These are phyloP conservation scores for Sesamia inferens DNA, from an alignment of 2,888 invertebrate species.

Conservation along the genomic window DNA sequence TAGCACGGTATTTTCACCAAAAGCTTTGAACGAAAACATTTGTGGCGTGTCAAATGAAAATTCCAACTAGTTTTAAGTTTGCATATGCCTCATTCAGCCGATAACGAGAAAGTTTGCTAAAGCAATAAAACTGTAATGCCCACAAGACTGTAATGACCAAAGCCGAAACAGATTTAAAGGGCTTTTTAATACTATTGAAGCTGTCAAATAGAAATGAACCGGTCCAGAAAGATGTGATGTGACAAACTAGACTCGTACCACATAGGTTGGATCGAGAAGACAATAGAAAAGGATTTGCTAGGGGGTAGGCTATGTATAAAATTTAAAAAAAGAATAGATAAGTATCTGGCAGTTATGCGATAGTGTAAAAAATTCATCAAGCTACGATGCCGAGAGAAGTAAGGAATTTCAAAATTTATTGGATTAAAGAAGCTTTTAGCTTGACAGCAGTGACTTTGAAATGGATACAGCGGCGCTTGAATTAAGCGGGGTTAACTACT, in stretches of 20 bases:
- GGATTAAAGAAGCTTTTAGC: conserved; percentile 26
- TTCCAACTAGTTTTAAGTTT: conserved; percentile 12
- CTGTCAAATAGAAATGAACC: too few species aligned
- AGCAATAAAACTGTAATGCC: neutral
- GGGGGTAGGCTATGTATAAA: too few species aligned
- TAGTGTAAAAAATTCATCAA: neutral
- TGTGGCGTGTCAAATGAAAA: conserved; percentile 23
- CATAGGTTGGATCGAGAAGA: too few species aligned
- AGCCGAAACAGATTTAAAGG: neutral
- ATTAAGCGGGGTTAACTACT: conserved; percentile 34
- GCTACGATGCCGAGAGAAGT: conserved; percentile 7
- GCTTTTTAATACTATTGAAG: neutral
- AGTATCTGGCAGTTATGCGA: neutral
- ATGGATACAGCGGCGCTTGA: conserved; percentile 29
- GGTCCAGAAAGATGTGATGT: too few species aligned
- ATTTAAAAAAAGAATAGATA: neutral
- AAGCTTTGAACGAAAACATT: conserved; percentile 38
- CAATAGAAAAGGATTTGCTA: too few species aligned
- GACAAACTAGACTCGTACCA: too few species aligned
- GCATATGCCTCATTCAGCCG: neutral
- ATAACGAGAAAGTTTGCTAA: neutral
- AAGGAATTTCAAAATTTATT: conserved; percentile 35
- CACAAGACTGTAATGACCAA: too few species aligned
- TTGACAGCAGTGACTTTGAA: conserved; percentile 47
- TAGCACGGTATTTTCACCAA: conserved; percentile 54